Conservation (phyloP, 2,888 invertebrate species). For the Agonopterix subpropinquella region DNA sequence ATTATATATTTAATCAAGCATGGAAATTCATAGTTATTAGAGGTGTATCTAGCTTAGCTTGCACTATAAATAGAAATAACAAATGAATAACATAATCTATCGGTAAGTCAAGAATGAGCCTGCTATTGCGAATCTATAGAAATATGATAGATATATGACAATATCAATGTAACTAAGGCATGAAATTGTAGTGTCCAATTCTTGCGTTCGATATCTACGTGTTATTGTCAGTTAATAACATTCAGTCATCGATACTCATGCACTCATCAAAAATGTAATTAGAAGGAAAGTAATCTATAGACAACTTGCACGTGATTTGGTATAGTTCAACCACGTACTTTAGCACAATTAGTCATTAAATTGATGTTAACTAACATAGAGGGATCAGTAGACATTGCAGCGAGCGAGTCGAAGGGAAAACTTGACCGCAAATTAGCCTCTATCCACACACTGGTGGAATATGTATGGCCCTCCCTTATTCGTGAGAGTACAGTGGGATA, state of each 20-base stretch:
- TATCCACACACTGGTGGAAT: too few relatives aligned
- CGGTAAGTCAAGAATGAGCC: constrained; percentile 17
- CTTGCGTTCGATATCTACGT: neutral
- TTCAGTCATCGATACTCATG: constrained; percentile 6
- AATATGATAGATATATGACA: constrained; percentile 8
- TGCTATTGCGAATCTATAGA: constrained; percentile 3
- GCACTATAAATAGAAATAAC: constrained; percentile 29
- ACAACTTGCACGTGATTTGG: neutral
- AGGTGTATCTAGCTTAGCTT: constrained; percentile 43
- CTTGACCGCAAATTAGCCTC: too few relatives aligned
- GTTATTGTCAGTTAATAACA: constrained; percentile 2
- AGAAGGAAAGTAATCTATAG: neutral
- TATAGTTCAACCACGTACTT: too few relatives aligned
- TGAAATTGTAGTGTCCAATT: constrained; percentile 21
- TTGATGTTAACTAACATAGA: too few relatives aligned
- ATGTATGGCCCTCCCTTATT: too few relatives aligned
- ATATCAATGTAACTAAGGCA: constrained; percentile 59
- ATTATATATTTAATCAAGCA: constrained; percentile 23
- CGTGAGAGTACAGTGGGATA: too few relatives aligned
- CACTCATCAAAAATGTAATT: neutral
- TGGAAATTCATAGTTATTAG: constrained; percentile 18
- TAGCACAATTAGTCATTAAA: too few relatives aligned
- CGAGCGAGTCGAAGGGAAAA: too few relatives aligned
- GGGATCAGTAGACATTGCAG: too few relatives aligned
- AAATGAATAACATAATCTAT: constrained; percentile 6